Evolutionary conservation across 2,113 vertebrate species (phyloP).

Genomic region (Spea multiplicata): DNA sequence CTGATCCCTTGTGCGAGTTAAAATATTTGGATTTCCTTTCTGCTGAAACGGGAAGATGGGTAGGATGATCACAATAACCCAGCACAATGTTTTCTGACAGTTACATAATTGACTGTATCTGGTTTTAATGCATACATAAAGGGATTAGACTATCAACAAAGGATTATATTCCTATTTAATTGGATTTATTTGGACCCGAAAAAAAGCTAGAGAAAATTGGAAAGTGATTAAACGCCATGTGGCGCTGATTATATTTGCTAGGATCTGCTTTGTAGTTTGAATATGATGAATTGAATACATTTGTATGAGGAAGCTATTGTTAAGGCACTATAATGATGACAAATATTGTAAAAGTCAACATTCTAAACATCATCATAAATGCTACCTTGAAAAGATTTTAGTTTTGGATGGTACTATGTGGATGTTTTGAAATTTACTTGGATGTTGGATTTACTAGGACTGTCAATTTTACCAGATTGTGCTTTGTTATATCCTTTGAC

Average conservation of each 20-base stretch:
- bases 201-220: constrained; percentile 42
- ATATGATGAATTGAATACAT: constrained; percentile 37
- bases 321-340: constrained; percentile 25
- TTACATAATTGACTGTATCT: background rate
- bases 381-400: no score
- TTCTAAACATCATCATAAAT: no score
- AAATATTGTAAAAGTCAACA: constrained; percentile 1
- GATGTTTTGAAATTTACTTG: no score
- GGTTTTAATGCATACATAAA: constrained; percentile 32
- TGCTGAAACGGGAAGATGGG: background rate
- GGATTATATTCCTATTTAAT: constrained; percentile 41
- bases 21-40: background rate
- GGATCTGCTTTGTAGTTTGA: constrained; percentile 41
- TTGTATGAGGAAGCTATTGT: constrained; percentile 35
- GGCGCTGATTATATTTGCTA: constrained; percentile 38
- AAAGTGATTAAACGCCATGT: constrained; percentile 47
- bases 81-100: background rate
- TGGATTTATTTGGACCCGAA: constrained; percentile 42
- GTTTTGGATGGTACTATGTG: no score
- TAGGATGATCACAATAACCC: background rate
- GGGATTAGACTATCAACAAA: constrained; percentile 39
- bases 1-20: background rate
- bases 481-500: no score
- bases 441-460: no score
- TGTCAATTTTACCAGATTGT: no score